Evolutionary conservation across 2,888 invertebrate genomes (phyloP), one percentile per base, ranked within the genome.

Genomic region (Drosophila picticornis): DNA sequence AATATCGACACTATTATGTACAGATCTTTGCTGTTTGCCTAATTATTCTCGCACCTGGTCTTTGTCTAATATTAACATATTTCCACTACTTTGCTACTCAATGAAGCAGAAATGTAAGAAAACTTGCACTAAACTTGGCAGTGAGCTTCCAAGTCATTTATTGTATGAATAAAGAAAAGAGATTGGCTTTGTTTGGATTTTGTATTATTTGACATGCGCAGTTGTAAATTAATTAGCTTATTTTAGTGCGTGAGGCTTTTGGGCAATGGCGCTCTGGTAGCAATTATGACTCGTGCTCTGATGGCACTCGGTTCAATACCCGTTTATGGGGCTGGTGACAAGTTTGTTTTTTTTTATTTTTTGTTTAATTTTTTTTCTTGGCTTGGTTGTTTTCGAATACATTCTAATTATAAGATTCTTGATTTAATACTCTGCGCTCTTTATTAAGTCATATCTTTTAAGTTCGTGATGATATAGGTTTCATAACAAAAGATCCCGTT

Each of bases 221-320:
- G 13, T n/a, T 29, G 11, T 27, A 5, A 29, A 2, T n/a, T 11
- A 19, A 13, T 29, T n/a, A 19, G 3, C 9, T 9, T 46, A 25
- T 29, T 51, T 31, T 11, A 0, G 0, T 0, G 0, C 0, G 1
- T 0, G 6, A 0, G 19, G 0, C 6, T 27, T 16, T 31, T 4
- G 19, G n/a, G 3, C 29, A 11, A 13, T 29, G n/a, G 51, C 29
- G 29, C 11, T 51, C 2, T n/a, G 51, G n/a, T 29, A n/a, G 5
- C 2, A n/a, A 19, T 31, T 2, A 31, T 5, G 13, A 11, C 51
- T n/a, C 29, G n/a, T n/a, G 27, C 5, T 13, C 13, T 2, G 3
- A 11, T 7, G 1, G 4, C 0, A 10, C 27, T 2, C 3, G 27
- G 50, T 29, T 50, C 50, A 50, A 29, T 3, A 3, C 19, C 10